These are phyloP conservation scores for Crax fasciolata DNA, from an alignment of 2,797 vertebrate species.

Conservation along the genomic window DNA sequence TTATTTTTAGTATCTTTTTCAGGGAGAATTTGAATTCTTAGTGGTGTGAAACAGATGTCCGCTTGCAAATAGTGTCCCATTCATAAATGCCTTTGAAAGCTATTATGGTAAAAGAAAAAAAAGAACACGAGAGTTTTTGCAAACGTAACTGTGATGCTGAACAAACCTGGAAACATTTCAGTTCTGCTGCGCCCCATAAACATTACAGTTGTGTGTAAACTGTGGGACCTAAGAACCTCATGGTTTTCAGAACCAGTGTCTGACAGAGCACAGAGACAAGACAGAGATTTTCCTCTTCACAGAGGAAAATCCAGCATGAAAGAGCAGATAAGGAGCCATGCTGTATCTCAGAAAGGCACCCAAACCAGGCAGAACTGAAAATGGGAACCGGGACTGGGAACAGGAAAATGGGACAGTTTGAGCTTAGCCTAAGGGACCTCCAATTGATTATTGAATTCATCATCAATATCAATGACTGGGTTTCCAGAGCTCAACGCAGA, in stretches of 20 bases:
- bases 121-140: neutral
- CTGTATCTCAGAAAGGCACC: fast-evolving
- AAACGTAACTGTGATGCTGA: neutral
- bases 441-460: neutral
- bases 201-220: neutral
- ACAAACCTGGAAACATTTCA: neutral
- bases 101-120: neutral
- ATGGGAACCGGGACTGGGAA: fast-evolving
- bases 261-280: neutral
- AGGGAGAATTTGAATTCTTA: neutral
- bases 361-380: neutral
- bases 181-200: neutral
- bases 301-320: neutral
- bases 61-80: neutral
- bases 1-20: neutral
- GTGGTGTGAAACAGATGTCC: neutral
- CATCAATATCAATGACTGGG: neutral
- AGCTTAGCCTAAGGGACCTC: neutral
- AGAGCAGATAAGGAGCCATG: neutral
- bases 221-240: neutral
- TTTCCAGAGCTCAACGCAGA: neutral
- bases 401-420: neutral
- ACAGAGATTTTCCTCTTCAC: neutral
- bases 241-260: neutral
- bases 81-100: neutral